These are phyloP conservation scores for Cololabis saira DNA, from an alignment of 2,113 vertebrate species.

Conservation along the genomic window DNA sequence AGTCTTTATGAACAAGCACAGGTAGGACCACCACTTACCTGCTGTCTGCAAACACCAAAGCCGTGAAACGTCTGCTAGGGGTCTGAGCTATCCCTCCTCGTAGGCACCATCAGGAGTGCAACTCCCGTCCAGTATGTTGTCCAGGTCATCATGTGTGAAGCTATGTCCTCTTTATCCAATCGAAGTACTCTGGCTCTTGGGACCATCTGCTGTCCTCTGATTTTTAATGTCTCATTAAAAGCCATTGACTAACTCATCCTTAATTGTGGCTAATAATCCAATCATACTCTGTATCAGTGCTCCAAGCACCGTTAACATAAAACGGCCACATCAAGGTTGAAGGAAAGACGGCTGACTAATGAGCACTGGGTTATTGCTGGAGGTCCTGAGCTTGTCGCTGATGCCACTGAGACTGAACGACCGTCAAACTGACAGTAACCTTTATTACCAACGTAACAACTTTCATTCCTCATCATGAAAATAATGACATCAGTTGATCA, in stretches of 20 bases:
- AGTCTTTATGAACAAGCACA: no score
- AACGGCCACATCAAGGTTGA: slow-evolving; percentile 57
- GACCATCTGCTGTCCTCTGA: slow-evolving; percentile 47
- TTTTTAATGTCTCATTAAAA: slow-evolving; percentile 73
- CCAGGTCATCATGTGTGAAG: no score
- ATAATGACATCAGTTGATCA: slow-evolving; percentile 17
- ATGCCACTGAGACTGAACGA: slow-evolving; percentile 52
- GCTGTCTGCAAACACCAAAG: no score
- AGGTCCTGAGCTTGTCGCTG: slow-evolving; percentile 34
- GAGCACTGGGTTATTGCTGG: slow-evolving; percentile 34
- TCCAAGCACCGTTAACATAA: slow-evolving; percentile 69
- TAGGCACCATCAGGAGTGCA: no score
- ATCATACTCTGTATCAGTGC: slow-evolving; percentile 61
- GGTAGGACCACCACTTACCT: no score
- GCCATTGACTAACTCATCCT: slow-evolving; percentile 66
- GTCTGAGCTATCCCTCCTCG: no score
- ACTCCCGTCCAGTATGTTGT: no score
- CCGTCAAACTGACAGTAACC: slow-evolving; percentile 37
- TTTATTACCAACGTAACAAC: slow-evolving; percentile 31
- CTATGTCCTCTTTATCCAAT: no score
- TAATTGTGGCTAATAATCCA: slow-evolving; percentile 79
- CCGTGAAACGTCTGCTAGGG: no score
- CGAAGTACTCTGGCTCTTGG: no score
- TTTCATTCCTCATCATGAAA: slow-evolving; percentile 29
- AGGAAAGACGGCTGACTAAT: slow-evolving; percentile 54